Evolutionary conservation across 2,113 vertebrate genomes (phyloP).

Genomic region (Forbesichthys papilliferus): DNA sequence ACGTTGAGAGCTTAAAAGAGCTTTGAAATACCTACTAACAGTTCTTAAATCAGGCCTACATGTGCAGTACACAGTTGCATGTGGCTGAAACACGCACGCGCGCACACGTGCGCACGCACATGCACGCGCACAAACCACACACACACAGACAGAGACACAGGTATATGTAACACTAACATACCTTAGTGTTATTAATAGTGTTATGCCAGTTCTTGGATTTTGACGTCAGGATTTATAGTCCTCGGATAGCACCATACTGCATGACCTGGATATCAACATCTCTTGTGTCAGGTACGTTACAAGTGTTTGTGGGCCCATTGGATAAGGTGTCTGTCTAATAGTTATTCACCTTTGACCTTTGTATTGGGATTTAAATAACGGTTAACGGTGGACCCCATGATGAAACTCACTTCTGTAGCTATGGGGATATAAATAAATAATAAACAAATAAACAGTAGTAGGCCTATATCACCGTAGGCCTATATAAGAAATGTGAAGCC

Average conservation of each 20-base stretch:
- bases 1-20: not conserved
- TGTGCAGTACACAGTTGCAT: not conserved
- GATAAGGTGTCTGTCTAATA: not conserved
- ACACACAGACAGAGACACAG: slow-evolving; percentile 12
- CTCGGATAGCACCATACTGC: slow-evolving; percentile 10
- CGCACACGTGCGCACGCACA: not conserved
- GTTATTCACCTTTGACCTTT: not conserved
- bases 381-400: no score
- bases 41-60: not conserved
- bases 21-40: not conserved
- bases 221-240: slow-evolving; percentile 22
- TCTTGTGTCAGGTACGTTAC: not conserved
- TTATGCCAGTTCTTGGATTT: slow-evolving; percentile 50
- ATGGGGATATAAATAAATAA: no score
- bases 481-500: no score
- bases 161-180: not conserved
- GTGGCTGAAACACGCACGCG: not conserved
- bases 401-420: no score
- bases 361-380: no score
- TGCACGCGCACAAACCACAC: slow-evolving; percentile 2
- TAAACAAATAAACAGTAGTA: no score
- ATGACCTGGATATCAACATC: not conserved
- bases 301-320: not conserved
- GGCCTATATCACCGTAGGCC: no score
- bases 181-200: slow-evolving; percentile 34